phyloP scores from a whole-genome alignment of 1,140 invertebrate species.

The Dendroctonus valens region DNA sequence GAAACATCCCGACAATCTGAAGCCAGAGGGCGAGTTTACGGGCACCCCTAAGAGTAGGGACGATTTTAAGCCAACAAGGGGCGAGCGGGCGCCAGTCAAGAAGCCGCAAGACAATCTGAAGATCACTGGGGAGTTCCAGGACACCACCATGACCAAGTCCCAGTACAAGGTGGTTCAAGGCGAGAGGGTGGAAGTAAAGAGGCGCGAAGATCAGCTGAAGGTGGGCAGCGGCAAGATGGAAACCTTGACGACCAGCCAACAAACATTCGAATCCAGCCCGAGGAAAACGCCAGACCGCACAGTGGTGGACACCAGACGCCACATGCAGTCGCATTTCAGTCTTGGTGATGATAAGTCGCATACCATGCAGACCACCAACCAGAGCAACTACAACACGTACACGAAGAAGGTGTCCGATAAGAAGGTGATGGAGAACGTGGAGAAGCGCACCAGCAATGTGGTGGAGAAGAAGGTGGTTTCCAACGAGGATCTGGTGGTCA shows the following conservation, averaged over 20 bases:
- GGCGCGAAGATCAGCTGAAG: conserved; percentile 57
- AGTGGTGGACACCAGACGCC: conserved; percentile 53
- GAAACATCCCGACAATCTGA: conserved; percentile 58
- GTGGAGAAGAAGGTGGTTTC: conserved; percentile 5
- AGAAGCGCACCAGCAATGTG: conserved; percentile 9
- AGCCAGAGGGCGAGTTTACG: conserved; percentile 68
- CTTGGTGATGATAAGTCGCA: conserved; percentile 57
- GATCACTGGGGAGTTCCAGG: conserved; percentile 58
- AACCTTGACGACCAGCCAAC: conserved; percentile 53
- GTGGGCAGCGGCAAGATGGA: conserved; percentile 57
- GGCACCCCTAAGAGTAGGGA: conserved; percentile 50
- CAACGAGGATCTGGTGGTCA: too few species aligned
- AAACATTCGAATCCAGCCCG: conserved; percentile 53
- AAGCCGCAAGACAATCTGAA: conserved; percentile 56
- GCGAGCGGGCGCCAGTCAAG: conserved; percentile 59
- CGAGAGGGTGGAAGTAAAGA: conserved; percentile 57
- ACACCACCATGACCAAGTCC: conserved; percentile 52
- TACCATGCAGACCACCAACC: conserved; percentile 58
- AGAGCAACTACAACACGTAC: conserved; percentile 62
- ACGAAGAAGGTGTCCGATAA: conserved; percentile 51
- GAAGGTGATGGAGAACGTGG: conserved; percentile 31
- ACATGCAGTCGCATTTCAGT: conserved; percentile 64
- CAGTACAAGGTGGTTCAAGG: conserved; percentile 53
- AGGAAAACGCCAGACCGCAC: conserved; percentile 45
- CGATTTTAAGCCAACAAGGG: conserved; percentile 55